phyloP scores from a whole-genome alignment of 2,888 invertebrate genomes.

The Heliconius hortense region DNA sequence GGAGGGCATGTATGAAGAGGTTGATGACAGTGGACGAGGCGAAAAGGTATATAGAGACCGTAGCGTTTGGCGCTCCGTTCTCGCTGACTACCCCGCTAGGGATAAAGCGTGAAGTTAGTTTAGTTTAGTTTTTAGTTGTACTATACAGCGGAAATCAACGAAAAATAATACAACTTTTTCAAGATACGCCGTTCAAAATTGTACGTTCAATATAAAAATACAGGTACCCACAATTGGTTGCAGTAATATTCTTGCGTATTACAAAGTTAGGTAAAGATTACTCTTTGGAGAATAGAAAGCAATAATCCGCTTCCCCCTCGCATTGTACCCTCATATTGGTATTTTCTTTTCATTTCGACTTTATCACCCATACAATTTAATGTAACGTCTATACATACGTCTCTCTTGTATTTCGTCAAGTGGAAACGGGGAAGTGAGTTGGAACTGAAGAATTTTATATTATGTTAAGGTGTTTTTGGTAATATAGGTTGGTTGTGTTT shows the following conservation, averaged over 20 bases:
- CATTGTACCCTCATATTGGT: slow-evolving; percentile 36
- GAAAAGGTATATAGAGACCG: no score
- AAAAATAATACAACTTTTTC: not conserved
- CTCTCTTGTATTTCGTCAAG: not conserved
- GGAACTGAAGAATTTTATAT: slow-evolving; percentile 1
- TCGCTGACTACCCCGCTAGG: no score
- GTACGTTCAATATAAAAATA: not conserved
- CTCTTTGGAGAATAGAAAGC: slow-evolving; percentile 35
- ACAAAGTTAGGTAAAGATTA: slow-evolving; percentile 27
- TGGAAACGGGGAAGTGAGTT: slow-evolving; percentile 3
- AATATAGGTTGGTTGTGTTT: not conserved
- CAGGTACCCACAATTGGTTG: slow-evolving; percentile 4
- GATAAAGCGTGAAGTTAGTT: no score
- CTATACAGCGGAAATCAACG: not conserved
- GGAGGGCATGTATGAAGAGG: no score
- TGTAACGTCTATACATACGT: slow-evolving; percentile 28
- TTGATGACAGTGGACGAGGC: no score
- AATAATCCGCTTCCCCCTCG: slow-evolving; percentile 34
- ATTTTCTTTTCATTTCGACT: slow-evolving; percentile 48
- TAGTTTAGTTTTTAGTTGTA: no score
- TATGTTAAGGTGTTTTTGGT: slow-evolving; percentile 10
- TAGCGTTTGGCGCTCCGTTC: no score
- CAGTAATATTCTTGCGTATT: slow-evolving; percentile 10
- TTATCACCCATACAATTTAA: slow-evolving; percentile 45
- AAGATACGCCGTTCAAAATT: not conserved